Percentiles rank a stretch among this genome's conserved stretches.
These are phyloP conservation scores for Priocnemis perturbator DNA, from an alignment of 2,888 invertebrate species.

Conservation along the genomic window DNA sequence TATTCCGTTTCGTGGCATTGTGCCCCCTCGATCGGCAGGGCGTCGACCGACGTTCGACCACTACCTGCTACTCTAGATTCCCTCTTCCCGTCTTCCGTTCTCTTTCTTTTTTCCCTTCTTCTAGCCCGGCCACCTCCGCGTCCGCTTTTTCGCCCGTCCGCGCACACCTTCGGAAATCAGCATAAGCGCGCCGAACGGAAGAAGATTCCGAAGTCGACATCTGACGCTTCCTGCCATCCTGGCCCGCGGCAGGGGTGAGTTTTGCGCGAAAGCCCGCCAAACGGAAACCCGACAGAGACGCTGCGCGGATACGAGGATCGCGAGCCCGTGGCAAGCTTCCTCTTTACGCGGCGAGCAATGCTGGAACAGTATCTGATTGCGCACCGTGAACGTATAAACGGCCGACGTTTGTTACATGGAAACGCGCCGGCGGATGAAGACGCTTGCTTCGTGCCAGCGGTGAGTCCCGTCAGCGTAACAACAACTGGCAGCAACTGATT, in stretches of 20 bases:
- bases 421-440: slow-evolving; percentile 25
- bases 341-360: slow-evolving; percentile 3
- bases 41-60: slow-evolving; percentile 56
- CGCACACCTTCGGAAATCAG: slow-evolving; percentile 1
- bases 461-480: not conserved
- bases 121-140: not conserved
- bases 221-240: too few relatives aligned
- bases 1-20: slow-evolving; percentile 58
- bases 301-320: not conserved
- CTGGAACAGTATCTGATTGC: slow-evolving; percentile 19
- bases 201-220: too few relatives aligned
- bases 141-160: slow-evolving; percentile 1
- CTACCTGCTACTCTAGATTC: slow-evolving; percentile 69
- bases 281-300: slow-evolving; percentile 12
- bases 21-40: slow-evolving; percentile 42
- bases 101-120: slow-evolving; percentile 30
- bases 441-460: slow-evolving; percentile 20
- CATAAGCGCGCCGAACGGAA: not conserved
- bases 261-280: not conserved
- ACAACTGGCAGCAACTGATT: slow-evolving; percentile 10
- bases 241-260: not conserved
- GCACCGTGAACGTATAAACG: slow-evolving; percentile 11
- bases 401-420: slow-evolving; percentile 17
- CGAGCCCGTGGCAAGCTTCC: not conserved
- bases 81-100: slow-evolving; percentile 50